Conservation (phyloP, 1,140 invertebrate genomes). For the Cotesia chilonis region DNA sequence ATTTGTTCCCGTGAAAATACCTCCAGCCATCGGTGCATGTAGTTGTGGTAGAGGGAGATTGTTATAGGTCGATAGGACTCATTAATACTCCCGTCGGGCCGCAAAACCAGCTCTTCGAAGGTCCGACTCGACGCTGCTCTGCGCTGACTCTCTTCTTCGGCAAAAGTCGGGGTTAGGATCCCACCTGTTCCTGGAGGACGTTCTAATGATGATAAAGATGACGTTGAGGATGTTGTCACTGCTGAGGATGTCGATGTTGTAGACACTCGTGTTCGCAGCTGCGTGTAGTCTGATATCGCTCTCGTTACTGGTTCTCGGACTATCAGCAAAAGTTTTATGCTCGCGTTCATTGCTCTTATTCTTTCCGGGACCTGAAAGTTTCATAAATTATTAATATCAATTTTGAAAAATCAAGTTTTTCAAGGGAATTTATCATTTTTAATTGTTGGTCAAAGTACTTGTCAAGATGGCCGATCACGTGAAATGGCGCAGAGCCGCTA, state of each 20-base stretch:
- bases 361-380: slow-evolving; percentile 76
- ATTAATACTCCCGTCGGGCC: slow-evolving; percentile 83
- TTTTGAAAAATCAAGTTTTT: background rate
- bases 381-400: slow-evolving; percentile 47
- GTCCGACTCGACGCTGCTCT: slow-evolving; percentile 62
- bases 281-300: slow-evolving; percentile 96
- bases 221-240: slow-evolving; percentile 48
- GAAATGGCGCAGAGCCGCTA: no score
- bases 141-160: slow-evolving; percentile 17
- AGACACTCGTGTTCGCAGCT: slow-evolving; percentile 80
- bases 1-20: slow-evolving; percentile 91
- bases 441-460: background rate
- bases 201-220: no score
- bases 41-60: slow-evolving; percentile 87
- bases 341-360: slow-evolving; percentile 92
- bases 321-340: slow-evolving; percentile 91
- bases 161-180: slow-evolving; percentile 55
- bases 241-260: slow-evolving; percentile 72
- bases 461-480: no score
- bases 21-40: slow-evolving; percentile 84
- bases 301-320: slow-evolving; percentile 94
- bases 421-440: background rate
- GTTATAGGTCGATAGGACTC: slow-evolving; percentile 81
- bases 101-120: slow-evolving; percentile 84
- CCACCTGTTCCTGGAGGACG: no score